A percentile compares a stretch with the other conserved stretches of the same genome.
These are phyloP conservation scores for Aspidapion aeneum DNA, from an alignment of 2,888 invertebrate genomes.

Conservation along the genomic window DNA sequence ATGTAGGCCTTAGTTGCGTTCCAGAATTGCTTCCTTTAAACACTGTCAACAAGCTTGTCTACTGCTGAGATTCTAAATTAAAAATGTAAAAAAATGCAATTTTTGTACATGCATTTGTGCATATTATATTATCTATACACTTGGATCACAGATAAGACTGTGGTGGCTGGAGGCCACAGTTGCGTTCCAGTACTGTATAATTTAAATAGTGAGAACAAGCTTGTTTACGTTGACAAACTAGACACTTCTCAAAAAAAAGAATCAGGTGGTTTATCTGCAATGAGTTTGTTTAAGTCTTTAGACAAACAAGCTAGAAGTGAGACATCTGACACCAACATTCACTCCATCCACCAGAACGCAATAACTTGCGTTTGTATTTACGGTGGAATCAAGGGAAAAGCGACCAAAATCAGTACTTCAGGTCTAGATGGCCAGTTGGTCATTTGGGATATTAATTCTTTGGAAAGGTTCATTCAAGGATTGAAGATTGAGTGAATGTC, in stretches of 20 bases:
- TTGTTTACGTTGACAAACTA: conserved; percentile 78
- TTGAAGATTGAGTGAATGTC: conserved; percentile 56
- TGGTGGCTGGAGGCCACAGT: conserved; percentile 93
- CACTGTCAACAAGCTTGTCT: too few relatives aligned
- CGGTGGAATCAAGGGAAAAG: conserved; percentile 69
- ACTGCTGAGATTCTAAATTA: too few relatives aligned
- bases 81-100: too few relatives aligned
- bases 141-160: conserved; percentile 83
- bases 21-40: too few relatives aligned
- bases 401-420: conserved; percentile 85
- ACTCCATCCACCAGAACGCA: conserved; percentile 97
- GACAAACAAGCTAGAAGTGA: conserved; percentile 90
- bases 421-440: conserved; percentile 95
- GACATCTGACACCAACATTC: conserved; percentile 80
- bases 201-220: conserved; percentile 61
- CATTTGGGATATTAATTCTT: conserved; percentile 83
- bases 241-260: conserved; percentile 90
- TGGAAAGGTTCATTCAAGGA: conserved; percentile 66
- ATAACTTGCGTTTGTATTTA: conserved; percentile 82
- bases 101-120: too few relatives aligned
- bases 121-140: too few relatives aligned
- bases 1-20: too few relatives aligned
- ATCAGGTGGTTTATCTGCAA: conserved; percentile 86
- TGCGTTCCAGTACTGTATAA: conserved; percentile 91
- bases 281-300: conserved; percentile 94